A percentile compares a stretch with the other conserved stretches of the same genome.
Evolutionary conservation across 1,140 invertebrate genomes (phyloP).

Genomic region (Apolygus lucorum): DNA sequence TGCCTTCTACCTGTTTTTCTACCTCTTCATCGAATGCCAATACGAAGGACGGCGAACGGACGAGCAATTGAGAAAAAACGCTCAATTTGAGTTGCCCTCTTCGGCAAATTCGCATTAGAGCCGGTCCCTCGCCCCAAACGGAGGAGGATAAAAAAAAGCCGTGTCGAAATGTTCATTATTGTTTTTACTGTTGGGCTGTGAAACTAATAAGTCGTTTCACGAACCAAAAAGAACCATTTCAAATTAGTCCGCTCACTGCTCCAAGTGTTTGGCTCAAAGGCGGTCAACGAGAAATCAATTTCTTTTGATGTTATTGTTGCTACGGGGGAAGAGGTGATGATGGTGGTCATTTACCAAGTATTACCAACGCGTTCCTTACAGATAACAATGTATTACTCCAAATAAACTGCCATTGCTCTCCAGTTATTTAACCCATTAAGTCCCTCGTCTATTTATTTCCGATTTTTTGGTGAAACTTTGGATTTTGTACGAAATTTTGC

Average conservation of each 20-base stretch:
- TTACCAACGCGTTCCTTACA: no score
- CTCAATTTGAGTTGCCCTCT: not conserved
- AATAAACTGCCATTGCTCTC: no score
- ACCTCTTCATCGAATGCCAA: not conserved
- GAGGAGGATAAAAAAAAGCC: not conserved
- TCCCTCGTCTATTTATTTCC: no score
- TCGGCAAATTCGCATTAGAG: not conserved
- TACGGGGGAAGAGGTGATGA: no score
- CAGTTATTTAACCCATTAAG: no score
- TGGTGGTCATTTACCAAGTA: no score
- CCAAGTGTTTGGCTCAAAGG: no score
- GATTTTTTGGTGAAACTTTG: no score
- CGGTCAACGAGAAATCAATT: no score
- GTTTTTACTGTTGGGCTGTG: not conserved
- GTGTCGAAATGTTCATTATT: not conserved
- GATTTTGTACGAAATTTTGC: no score
- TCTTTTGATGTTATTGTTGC: no score
- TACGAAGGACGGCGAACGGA: not conserved
- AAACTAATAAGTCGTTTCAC: not conserved
- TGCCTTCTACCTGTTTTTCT: not conserved
- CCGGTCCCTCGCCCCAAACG: not conserved
- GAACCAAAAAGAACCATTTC: not conserved
- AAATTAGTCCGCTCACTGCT: not conserved
- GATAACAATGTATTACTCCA: no score
- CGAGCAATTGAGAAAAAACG: slow-evolving; percentile 11